Evolutionary conservation across 2,113 vertebrate genomes (phyloP).

Genomic region (Porphyrio hochstetteri): DNA sequence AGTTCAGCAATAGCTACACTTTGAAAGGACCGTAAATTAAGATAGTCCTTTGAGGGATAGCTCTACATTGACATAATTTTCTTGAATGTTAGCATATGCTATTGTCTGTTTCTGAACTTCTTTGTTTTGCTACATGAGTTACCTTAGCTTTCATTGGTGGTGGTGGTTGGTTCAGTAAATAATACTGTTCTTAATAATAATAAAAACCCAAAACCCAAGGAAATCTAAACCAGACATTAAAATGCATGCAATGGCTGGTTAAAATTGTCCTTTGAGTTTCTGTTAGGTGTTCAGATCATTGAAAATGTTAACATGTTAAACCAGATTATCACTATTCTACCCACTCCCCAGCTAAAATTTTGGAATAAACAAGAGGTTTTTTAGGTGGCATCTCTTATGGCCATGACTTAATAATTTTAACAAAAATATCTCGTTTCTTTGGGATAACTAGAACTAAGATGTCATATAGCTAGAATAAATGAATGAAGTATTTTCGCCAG

Average conservation of each 20-base stretch:
- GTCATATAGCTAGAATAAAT: not conserved
- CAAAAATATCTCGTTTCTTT: not conserved
- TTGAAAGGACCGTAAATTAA: not conserved
- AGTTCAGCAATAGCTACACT: not conserved
- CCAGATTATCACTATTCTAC: not conserved
- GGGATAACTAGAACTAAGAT: not conserved
- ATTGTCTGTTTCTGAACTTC: not conserved
- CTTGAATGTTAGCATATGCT: not conserved
- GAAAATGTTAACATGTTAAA: not conserved
- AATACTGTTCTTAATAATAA: not conserved
- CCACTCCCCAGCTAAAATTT: not conserved
- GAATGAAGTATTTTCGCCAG: not conserved
- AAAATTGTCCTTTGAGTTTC: not conserved
- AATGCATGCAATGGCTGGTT: rapidly evolving
- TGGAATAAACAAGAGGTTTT: not conserved
- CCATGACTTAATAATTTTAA: not conserved
- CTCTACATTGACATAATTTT: not conserved
- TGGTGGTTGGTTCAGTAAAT: not conserved
- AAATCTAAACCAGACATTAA: not conserved
- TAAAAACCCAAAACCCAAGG: not conserved
- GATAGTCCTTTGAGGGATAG: not conserved
- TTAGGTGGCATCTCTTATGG: not conserved
- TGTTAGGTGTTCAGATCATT: not conserved
- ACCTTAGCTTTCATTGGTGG: not conserved
- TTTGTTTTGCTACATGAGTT: not conserved